Evolutionary conservation across 2,888 invertebrate genomes (phyloP).

Genomic region (Eupithecia inturbata): DNA sequence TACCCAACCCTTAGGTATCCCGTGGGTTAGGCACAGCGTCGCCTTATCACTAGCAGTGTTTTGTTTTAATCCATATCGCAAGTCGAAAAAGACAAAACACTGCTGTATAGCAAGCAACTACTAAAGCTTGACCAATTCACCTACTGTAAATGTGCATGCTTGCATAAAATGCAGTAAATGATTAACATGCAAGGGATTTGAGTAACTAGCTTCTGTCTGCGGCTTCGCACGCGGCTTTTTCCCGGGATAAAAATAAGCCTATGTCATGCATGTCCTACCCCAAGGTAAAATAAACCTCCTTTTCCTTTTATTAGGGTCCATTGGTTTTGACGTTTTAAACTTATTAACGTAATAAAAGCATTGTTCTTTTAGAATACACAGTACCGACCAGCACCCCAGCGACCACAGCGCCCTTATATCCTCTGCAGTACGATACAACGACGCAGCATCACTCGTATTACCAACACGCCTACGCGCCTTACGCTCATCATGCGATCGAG

Average conservation of each 20-base stretch:
- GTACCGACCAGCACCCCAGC: conserved; percentile 48
- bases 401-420: conserved; percentile 71
- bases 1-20: neutral
- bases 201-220: no score
- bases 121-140: neutral
- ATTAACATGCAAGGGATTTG: no score
- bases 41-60: neutral
- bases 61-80: no score
- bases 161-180: neutral
- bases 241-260: neutral
- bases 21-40: neutral
- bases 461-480: conserved; percentile 78
- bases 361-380: conserved; percentile 60
- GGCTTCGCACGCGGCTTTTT: no score
- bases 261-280: neutral
- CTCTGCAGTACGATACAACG: conserved; percentile 74
- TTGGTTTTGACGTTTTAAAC: neutral
- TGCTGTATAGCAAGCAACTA: neutral
- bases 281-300: neutral
- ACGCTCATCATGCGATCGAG: conserved; percentile 79
- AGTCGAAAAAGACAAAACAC: no score
- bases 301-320: neutral
- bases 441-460: conserved; percentile 78
- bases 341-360: neutral
- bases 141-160: neutral